A percentile compares a stretch with the other conserved stretches of the same genome.
Evolutionary conservation across 2,888 invertebrate genomes (phyloP).

Genomic region (Drosophila demipolita): DNA sequence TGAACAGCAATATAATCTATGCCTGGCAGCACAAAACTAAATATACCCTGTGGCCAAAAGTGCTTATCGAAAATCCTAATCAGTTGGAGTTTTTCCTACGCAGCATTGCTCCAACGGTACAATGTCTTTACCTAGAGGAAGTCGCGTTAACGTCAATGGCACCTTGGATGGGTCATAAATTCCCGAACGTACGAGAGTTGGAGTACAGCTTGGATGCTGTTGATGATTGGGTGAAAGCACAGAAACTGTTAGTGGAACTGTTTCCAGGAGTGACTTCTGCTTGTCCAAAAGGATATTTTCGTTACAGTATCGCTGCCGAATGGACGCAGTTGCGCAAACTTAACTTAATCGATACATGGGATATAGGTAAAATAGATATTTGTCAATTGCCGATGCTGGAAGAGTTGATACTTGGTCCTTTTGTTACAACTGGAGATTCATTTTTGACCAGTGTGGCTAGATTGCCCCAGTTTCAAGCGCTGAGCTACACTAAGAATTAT

Average conservation of each 20-base stretch:
- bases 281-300: background rate
- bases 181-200: constrained; percentile 10
- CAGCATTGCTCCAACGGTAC: constrained; percentile 20
- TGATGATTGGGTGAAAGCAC: background rate
- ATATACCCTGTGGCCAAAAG: background rate
- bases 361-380: background rate
- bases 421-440: background rate
- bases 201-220: constrained; percentile 7
- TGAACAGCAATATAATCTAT: constrained; percentile 7
- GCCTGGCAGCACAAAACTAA: constrained; percentile 17
- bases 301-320: background rate
- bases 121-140: constrained; percentile 1
- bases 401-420: background rate
- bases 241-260: constrained; percentile 1
- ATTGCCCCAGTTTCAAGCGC: constrained; percentile 18
- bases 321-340: constrained; percentile 19
- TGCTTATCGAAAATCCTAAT: background rate
- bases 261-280: constrained; percentile 16
- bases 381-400: constrained; percentile 4
- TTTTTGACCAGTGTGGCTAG: background rate
- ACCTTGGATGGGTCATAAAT: constrained; percentile 12
- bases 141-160: background rate
- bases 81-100: constrained; percentile 15
- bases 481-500: background rate
- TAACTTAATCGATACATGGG: constrained; percentile 3